These are phyloP conservation scores for Aradophagus sp. DNA, from an alignment of 1,140 invertebrate genomes.

Conservation along the genomic window DNA sequence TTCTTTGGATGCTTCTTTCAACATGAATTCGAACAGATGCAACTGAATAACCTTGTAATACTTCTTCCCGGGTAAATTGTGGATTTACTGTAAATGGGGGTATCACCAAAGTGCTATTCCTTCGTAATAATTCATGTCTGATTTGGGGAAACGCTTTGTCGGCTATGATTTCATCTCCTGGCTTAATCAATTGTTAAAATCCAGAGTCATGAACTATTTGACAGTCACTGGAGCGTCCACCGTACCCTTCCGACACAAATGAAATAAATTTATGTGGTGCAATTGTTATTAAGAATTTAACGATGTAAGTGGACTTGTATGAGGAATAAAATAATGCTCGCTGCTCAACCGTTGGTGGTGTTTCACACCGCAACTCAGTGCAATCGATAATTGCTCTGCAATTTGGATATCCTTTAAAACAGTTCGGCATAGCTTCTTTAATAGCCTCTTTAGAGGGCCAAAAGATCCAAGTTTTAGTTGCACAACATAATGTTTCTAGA, in stretches of 20 bases:
- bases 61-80: constrained; percentile 45
- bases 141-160: neutral
- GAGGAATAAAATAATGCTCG: constrained; percentile 10
- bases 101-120: constrained; percentile 38
- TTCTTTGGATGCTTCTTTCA: constrained; percentile 14
- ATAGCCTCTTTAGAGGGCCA: constrained; percentile 9
- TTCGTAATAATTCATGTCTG: constrained; percentile 12
- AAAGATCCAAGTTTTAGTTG: constrained; percentile 10
- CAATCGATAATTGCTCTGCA: constrained; percentile 13
- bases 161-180: constrained; percentile 1
- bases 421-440: neutral
- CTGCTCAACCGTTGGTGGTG: constrained; percentile 8
- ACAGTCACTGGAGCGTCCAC: too few species aligned
- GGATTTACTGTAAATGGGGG: constrained; percentile 43
- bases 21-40: constrained; percentile 60
- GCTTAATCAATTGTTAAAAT: neutral
- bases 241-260: too few species aligned
- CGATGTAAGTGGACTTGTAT: constrained; percentile 20
- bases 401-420: constrained; percentile 12
- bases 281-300: constrained; percentile 61
- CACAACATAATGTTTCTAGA: constrained; percentile 4
- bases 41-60: constrained; percentile 50
- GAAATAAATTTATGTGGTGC: constrained; percentile 9
- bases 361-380: too few species aligned
- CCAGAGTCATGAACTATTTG: too few species aligned